Evolutionary conservation across 2,797 vertebrate species (phyloP), one percentile per base, ranked within the genome.

Genomic region (Myripristis jacobus): DNA sequence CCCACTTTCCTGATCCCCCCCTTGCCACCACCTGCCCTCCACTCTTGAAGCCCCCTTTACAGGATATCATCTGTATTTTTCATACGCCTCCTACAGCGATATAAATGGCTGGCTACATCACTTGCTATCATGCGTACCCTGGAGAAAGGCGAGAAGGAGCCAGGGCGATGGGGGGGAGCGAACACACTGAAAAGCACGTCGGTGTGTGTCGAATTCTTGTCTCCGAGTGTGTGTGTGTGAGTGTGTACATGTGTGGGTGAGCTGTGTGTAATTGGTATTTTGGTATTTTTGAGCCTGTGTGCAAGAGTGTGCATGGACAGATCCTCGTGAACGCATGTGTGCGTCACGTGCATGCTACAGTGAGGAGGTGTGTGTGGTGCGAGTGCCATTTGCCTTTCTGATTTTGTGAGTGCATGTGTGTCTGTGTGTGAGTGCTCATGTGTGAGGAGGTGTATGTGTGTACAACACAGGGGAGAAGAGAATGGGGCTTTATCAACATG

Each of bases 41-140:
- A 75, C 75, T 80, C 70, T 72, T 83, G 68, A 81, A 88, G 83
- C 61, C 56, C 75, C 81, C 79, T 75, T 84, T 86, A 83, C 46
- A 25, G 85, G 56, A 87, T 80, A 80, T 85, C 77, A 69, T 85
- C 71, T 82, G 76, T 89, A 83, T 88, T 81, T 89, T 77, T 88
- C 74, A 83, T 87, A 81, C 15, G 53, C 78, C 73, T 84, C 79
- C 76, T 83, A 89, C 82, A 78, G 76, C 31, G 10, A 80, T 85
- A 85, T 87, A 89, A 91, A 90, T 82, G 88, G 87, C 81, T 61
- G 75, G 79, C 76, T 86, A 75, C 78, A 88, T 86, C 81, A 86
- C 76, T 79, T 12, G 63, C 74, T 81, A 88, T 88, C 75, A 79
- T 76, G 73, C 6, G 16, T 57, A 88, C 88, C 82, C 83, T 68